Evolutionary conservation across 2,888 invertebrate species (phyloP), one percentile per base, ranked within the genome.

Genomic region (Phengaris arion): DNA sequence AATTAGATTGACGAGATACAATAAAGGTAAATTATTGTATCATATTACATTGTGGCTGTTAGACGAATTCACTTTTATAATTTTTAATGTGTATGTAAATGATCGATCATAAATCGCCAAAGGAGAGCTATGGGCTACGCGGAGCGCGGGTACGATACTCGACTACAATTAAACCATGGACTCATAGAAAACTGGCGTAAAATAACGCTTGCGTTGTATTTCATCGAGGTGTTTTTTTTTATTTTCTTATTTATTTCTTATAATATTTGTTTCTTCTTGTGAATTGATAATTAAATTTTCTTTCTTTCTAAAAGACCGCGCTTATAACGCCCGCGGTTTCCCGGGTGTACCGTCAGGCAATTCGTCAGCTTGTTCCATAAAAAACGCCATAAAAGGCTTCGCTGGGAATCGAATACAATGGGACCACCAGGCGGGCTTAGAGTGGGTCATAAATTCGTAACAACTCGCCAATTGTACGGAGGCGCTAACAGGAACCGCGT

Each of bases 401-500:
- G 82, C 82, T 81, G 82, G 81, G 85, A 84, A 82, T 76, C 80
- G 81, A 85, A 87, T 83, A 93, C 92, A 93, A 93, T 91, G 87
- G 92, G 93, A 93, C 93, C 93, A 93, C 93, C 93, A 87, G 85
- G 89, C 88, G 85, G 90, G 83, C 90, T 90, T 85, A 89, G 92
- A 92, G 93, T 90, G 91, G 91, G 87, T 85, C 85, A 81, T 87
- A 86, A 93, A 93, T 90, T 90, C 90, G 91, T 91, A 90, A 92
- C 89, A 89, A 89, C 91, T 87, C 80, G 92, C 92, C 89, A 92
- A 92, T 93, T 89, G 91, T 90, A 90, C 92, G 88, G 92, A 91
- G 93, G 92, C 93, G 92, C 88, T 91, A 93, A 93, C 86, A 82
- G 86, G 72, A 87, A 88, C 87, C 84, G 88, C 83, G 90, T 92